Evolutionary conservation across 2,888 invertebrate genomes (phyloP).

Genomic region (Willowsia nigromaculata): DNA sequence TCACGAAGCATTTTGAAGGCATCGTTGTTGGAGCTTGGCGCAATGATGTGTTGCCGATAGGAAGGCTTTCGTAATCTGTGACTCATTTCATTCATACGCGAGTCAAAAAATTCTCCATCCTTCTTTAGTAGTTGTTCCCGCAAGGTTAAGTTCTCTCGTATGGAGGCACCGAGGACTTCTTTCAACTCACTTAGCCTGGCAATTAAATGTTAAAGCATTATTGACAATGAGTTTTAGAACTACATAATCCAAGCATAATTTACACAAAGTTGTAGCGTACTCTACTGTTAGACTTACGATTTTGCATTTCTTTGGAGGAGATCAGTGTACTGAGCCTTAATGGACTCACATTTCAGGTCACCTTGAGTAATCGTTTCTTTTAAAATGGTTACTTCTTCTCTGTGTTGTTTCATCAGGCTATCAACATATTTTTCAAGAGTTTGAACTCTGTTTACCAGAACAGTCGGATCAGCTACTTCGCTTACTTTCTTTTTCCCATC

Average conservation of each 20-base stretch:
- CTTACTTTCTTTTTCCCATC: background rate
- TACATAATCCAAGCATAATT: background rate
- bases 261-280: background rate
- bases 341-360: constrained; percentile 43
- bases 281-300: constrained; percentile 13
- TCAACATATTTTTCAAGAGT: constrained; percentile 64
- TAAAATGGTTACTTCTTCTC: constrained; percentile 40
- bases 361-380: constrained; percentile 42
- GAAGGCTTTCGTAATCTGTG: background rate
- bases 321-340: constrained; percentile 42
- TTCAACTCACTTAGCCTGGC: constrained; percentile 13
- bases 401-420: constrained; percentile 43
- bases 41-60: background rate
- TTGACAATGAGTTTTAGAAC: background rate
- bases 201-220: too few species aligned
- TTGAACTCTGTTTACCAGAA: constrained; percentile 64
- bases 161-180: background rate
- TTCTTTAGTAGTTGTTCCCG: constrained; percentile 18
- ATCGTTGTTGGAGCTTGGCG: too few species aligned
- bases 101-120: constrained; percentile 25
- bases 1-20: too few species aligned
- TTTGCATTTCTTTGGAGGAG: constrained; percentile 36
- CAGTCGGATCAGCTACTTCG: constrained; percentile 61
- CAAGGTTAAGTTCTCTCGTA: constrained; percentile 38
- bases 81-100: background rate